Percentiles rank a stretch among this genome's conserved stretches.
phyloP scores from a whole-genome alignment of 2,797 vertebrate genomes.

The Muscicapa striata region DNA sequence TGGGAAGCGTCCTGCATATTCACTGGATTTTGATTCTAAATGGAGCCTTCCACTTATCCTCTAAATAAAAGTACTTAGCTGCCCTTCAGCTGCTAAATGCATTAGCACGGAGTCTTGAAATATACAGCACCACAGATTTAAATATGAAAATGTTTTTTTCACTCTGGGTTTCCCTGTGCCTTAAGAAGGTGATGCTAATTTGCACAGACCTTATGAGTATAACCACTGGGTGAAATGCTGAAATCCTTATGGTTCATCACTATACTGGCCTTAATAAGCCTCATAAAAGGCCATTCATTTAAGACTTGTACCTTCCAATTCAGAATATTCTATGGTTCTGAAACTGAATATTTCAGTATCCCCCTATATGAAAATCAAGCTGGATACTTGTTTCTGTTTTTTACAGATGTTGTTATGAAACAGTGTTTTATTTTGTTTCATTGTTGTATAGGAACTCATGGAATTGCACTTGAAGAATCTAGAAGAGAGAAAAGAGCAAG shows the following conservation, averaged over 20 bases:
- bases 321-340: background rate
- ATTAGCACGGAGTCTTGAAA: background rate
- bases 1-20: background rate
- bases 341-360: background rate
- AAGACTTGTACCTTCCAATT: background rate
- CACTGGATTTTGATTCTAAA: background rate
- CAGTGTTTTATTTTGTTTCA: background rate
- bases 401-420: background rate
- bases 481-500: constrained; percentile 67
- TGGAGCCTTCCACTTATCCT: background rate
- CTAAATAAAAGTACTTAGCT: background rate
- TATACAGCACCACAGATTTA: background rate
- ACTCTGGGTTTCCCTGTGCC: background rate
- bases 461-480: constrained; percentile 67
- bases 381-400: background rate
- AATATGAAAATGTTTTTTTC: background rate
- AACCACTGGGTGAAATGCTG: background rate
- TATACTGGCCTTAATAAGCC: background rate
- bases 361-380: background rate
- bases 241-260: background rate
- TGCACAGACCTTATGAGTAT: background rate
- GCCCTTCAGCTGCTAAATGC: background rate
- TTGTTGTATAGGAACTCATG: constrained; percentile 64
- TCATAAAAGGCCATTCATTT: background rate
- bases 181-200: background rate